Base-by-base conservation (phyloP, 1,140 invertebrate species). In the Micrasema longulum region DNA sequence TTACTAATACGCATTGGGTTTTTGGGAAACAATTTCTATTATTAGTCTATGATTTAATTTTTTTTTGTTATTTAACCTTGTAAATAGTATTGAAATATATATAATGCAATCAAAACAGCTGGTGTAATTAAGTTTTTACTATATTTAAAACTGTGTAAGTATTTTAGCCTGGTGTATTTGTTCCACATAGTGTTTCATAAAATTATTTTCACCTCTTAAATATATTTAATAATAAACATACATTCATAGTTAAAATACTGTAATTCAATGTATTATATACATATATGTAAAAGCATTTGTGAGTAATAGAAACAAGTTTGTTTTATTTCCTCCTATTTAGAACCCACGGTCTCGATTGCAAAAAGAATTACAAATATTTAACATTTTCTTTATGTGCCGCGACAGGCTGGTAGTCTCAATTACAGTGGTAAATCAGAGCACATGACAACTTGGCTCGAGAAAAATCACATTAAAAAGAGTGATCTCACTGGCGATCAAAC, bases 131-230 rank as follows among this genome's bases (percentile, higher is more conserved):
- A 60, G 36, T 60, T 60, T 12, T 60, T 60, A 60, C 41, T 60
- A 22, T 60, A 60, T 60, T 60, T 60, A 20, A 23, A 60, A 43
- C 18, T 31, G 18, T 53, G 23, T 53, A 31, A 31, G 20, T 52
- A 60, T n/a, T 60, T 60, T 60, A 60, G 55, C 55, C 55, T 38
- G 55, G 55, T 60, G 41, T 60, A 41, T 60, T 38, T 60, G 35
- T 60, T 60, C 36, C 35, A 41, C 36, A 36, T 57, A 57, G 26
- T 57, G n/a, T 36, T 60, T 60, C 35, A 41, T 60, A 60, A 60
- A 41, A 18, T 38, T 60, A 26, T 26, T 60, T 60, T 60, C 55
- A 60, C 55, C 36, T 60, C 7, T 7, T 31, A 22, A 60, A 60
- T 16, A 60, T 60, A 60, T 60, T 57, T 60, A 38, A 60, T 60